A percentile compares a stretch with the other conserved stretches of the same genome.
Evolutionary conservation across 1,140 invertebrate species (phyloP).

Genomic region (Nasonia giraulti): DNA sequence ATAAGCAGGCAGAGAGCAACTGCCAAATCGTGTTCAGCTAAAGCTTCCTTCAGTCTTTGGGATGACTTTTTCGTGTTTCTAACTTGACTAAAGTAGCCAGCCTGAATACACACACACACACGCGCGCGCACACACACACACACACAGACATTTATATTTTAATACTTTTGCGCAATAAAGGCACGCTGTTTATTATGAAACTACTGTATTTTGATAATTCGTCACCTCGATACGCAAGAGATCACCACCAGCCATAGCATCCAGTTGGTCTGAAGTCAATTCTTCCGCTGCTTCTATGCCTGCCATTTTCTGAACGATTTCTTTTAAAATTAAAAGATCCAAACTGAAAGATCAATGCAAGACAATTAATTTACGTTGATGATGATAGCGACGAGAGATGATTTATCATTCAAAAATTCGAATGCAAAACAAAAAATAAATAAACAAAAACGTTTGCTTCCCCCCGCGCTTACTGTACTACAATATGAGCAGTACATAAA

Average conservation of each 20-base stretch:
- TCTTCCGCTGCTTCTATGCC: constrained; percentile 98
- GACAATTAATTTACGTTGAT: background rate
- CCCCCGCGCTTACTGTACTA: too few species aligned
- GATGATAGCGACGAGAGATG: too few species aligned
- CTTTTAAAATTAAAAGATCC: constrained; percentile 96
- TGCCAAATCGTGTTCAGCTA: constrained; percentile 93
- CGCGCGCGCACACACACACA: too few species aligned
- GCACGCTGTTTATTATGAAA: constrained; percentile 14
- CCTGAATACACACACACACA: constrained; percentile 71
- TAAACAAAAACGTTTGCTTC: background rate
- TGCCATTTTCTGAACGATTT: constrained; percentile 99
- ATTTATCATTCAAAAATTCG: background rate
- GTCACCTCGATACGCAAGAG: constrained; percentile 92
- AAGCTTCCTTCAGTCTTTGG: constrained; percentile 94
- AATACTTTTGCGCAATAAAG: constrained; percentile 38
- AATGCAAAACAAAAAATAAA: background rate
- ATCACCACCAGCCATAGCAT: constrained; percentile 97
- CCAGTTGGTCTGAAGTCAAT: constrained; percentile 96
- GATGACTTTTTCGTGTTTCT: constrained; percentile 98
- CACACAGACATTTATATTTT: background rate
- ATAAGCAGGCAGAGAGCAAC: constrained; percentile 95
- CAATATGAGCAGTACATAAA: too few species aligned
- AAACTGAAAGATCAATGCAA: constrained; percentile 78
- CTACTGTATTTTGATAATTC: background rate
- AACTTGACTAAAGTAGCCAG: constrained; percentile 97